Conservation (phyloP, 2,888 invertebrate species). For the Acrobasis repandana region DNA sequence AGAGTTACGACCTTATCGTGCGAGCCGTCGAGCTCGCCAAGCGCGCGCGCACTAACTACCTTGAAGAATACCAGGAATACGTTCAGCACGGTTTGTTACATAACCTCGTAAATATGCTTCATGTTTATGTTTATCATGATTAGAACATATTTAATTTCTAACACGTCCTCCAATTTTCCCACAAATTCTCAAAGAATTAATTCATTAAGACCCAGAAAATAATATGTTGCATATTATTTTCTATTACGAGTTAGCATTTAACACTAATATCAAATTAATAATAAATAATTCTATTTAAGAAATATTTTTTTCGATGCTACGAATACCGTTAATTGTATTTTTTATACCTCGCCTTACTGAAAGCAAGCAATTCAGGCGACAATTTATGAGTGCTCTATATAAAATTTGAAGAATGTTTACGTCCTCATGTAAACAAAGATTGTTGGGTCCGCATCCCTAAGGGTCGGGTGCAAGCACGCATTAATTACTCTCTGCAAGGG, state of each 20-base stretch:
- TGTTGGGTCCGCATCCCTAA: conserved; percentile 55
- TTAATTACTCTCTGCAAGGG: conserved; percentile 74
- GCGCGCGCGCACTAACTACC: conserved; percentile 85
- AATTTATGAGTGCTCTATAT: conserved; percentile 26
- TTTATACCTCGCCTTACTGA: neutral
- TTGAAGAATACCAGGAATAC: conserved; percentile 79
- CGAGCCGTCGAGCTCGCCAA: conserved; percentile 89
- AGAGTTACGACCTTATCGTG: conserved; percentile 88
- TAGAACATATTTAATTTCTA: neutral
- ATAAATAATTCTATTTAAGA: too few species aligned
- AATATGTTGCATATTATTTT: too few species aligned
- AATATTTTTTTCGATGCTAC: too few species aligned
- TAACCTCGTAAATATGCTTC: too few species aligned
- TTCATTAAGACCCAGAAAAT: too few species aligned
- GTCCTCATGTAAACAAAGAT: conserved; percentile 66
- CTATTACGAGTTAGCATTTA: too few species aligned
- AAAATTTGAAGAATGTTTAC: conserved; percentile 68
- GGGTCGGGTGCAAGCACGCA: conserved; percentile 77
- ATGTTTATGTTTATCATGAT: conserved; percentile 24
- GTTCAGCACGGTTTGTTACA: conserved; percentile 59
- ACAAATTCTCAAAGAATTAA: too few species aligned
- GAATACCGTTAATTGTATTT: neutral
- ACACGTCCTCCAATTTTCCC: too few species aligned
- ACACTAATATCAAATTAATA: too few species aligned
- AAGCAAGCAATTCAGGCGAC: conserved; percentile 11